Evolutionary conservation across 2,113 vertebrate genomes (phyloP), one percentile per base, ranked within the genome.

Genomic region (Melanerpes aurifrons): DNA sequence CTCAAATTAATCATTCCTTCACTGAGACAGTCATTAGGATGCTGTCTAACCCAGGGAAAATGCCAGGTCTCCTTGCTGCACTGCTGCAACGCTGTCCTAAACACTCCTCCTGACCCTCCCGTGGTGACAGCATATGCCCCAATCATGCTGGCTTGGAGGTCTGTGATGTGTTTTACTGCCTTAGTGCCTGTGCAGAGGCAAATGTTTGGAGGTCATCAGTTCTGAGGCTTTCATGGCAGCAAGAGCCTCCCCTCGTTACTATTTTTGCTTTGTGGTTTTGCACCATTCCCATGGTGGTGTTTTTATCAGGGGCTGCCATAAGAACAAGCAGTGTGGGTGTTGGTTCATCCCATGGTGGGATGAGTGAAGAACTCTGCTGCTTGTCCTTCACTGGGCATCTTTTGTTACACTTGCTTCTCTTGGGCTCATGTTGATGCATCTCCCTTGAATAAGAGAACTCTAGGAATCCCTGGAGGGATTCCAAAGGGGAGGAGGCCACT

Each of bases 241-340:
- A 26, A 22, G 25, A 15, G 15, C 56, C 63, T 91, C 54, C n/a
- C 26, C 4, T 48, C 16, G 25, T 24, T 25, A 11, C 0, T 0
- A 5, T 20, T 62, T 31, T 69, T 40, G 26, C 45, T 61, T 35
- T 64, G 29, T 17, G 12, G 45, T n/a, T 64, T 78, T 57, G 8
- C 22, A 26, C 48, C 5, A 3, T 40, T 28, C 64, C 80, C 17
- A 4, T 9, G 1, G 31, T 84, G 12, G 53, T 43, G 37, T n/a
- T 63, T 54, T 37, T 45, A 24, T 63, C 74, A 45, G 47, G 15
- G 76, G 58, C 58, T 83, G 45, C 29, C 17, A 7, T 63, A 56
- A 37, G 29, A 59, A 2, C 17, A 50, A 15, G 4, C 12, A 3
- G 17, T 14, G 14, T n/a, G n/a, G 54, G 31, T 87, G 29, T 66